A percentile compares a stretch with the other conserved stretches of the same genome.
Conservation (phyloP, 1,140 invertebrate species). For the Parapsyche elsis region DNA sequence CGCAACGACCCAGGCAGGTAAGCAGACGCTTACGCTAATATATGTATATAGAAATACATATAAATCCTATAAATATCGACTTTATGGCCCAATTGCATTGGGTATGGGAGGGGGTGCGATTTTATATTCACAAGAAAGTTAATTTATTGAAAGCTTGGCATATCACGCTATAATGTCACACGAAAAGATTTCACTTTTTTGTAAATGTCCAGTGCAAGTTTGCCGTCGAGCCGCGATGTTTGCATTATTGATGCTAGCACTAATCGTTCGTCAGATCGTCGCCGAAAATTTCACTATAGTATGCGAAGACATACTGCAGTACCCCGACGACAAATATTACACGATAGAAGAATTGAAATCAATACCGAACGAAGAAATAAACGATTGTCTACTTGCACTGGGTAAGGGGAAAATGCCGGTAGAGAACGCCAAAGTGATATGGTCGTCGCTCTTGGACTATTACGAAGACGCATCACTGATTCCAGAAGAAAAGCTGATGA, state of each 20-base stretch:
- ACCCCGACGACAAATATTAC: slow-evolving; percentile 55
- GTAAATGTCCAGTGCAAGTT: not conserved
- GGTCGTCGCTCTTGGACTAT: slow-evolving; percentile 59
- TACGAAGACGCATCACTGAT: slow-evolving; percentile 60
- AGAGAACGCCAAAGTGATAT: slow-evolving; percentile 60
- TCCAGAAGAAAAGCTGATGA: slow-evolving; percentile 61
- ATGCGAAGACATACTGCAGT: slow-evolving; percentile 56
- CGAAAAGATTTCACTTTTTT: too few relatives aligned
- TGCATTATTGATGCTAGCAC: not conserved
- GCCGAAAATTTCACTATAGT: slow-evolving; percentile 4
- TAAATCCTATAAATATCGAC: too few relatives aligned
- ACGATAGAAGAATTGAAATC: slow-evolving; percentile 58
- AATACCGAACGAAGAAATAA: slow-evolving; percentile 58
- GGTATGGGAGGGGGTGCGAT: too few relatives aligned
- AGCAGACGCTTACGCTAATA: too few relatives aligned
- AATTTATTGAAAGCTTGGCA: too few relatives aligned
- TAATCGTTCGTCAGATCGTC: not conserved
- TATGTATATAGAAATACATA: too few relatives aligned
- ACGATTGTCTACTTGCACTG: slow-evolving; percentile 60
- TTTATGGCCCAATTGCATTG: too few relatives aligned
- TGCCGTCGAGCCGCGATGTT: not conserved
- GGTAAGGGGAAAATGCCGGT: slow-evolving; percentile 57
- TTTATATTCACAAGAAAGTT: too few relatives aligned
- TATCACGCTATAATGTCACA: too few relatives aligned
- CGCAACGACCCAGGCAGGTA: too few relatives aligned